A percentile compares a stretch with the other conserved stretches of the same genome.
Evolutionary conservation across 2,113 vertebrate genomes (phyloP).

Genomic region (Cygnus atratus): DNA sequence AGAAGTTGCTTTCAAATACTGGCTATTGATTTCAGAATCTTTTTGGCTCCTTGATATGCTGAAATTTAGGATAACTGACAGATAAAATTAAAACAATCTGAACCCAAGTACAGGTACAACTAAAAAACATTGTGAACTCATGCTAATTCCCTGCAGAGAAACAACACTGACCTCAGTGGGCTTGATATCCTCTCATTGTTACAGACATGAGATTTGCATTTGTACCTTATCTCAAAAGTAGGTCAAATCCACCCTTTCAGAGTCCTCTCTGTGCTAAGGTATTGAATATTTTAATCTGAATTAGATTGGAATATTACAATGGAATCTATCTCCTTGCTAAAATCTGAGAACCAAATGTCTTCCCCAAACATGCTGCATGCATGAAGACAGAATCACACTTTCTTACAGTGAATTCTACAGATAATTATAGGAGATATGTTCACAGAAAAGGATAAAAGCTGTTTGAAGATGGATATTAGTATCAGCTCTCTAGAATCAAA

Average conservation of each 20-base stretch:
- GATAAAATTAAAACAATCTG: not conserved
- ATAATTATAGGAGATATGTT: not conserved
- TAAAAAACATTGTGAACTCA: not conserved
- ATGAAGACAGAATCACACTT: not conserved
- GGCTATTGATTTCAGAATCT: not conserved
- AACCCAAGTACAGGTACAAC: not conserved
- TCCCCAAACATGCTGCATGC: not conserved
- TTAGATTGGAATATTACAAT: not conserved
- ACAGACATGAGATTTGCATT: not conserved
- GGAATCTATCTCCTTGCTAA: not conserved
- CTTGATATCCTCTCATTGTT: not conserved
- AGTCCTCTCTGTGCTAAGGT: not conserved
- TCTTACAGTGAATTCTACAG: not conserved
- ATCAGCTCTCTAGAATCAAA: not conserved
- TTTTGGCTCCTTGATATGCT: not conserved
- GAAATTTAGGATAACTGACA: not conserved
- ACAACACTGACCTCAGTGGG: not conserved
- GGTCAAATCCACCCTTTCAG: not conserved
- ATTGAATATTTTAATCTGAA: not conserved
- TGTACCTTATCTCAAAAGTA: not conserved
- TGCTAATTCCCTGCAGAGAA: not conserved
- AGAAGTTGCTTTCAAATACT: not conserved
- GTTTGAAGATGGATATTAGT: not conserved
- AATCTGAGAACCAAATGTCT: not conserved
- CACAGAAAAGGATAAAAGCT: not conserved